These are phyloP conservation scores for Drosophila leontia DNA, from an alignment of 1,140 invertebrate species.

Conservation along the genomic window DNA sequence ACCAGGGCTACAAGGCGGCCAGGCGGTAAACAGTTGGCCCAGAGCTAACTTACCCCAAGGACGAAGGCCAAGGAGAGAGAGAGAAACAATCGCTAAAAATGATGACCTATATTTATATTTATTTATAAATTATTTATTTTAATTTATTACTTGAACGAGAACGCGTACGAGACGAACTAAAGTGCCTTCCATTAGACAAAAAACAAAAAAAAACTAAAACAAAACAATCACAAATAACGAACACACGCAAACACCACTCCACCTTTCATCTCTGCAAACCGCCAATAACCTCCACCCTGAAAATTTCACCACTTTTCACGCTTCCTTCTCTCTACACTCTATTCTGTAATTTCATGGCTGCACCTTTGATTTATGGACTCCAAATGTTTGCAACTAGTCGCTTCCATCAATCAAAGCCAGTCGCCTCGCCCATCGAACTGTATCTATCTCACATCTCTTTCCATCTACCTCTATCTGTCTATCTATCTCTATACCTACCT, in stretches of 20 bases:
- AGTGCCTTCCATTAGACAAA: conserved; percentile 74
- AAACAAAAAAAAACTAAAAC: conserved; percentile 27
- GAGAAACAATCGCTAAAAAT: conserved; percentile 76
- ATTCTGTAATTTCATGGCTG: conserved; percentile 54
- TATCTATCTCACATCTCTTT: conserved; percentile 48
- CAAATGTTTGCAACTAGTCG: conserved; percentile 79
- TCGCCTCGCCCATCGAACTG: conserved; percentile 48
- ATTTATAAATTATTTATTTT: conserved; percentile 84
- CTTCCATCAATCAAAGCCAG: conserved; percentile 72
- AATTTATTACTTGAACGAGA: conserved; percentile 83
- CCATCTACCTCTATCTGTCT: conserved; percentile 44
- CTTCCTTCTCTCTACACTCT: conserved; percentile 36
- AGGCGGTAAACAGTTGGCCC: conserved; percentile 68
- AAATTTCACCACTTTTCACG: conserved; percentile 40
- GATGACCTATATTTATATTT: conserved; percentile 83
- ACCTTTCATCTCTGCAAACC: conserved; percentile 59
- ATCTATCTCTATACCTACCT: conserved; percentile 30
- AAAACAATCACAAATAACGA: conserved; percentile 50
- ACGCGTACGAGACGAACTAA: conserved; percentile 67
- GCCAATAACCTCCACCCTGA: conserved; percentile 45
- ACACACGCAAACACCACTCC: conserved; percentile 46
- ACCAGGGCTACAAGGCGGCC: conserved; percentile 84
- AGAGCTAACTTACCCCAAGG: conserved; percentile 15
- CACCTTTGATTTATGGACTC: conserved; percentile 71
- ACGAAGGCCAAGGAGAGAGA: conserved; percentile 49